A percentile compares a stretch with the other conserved stretches of the same genome.
Conservation (phyloP, 2,113 vertebrate species). For the Heteronetta atricapilla region DNA sequence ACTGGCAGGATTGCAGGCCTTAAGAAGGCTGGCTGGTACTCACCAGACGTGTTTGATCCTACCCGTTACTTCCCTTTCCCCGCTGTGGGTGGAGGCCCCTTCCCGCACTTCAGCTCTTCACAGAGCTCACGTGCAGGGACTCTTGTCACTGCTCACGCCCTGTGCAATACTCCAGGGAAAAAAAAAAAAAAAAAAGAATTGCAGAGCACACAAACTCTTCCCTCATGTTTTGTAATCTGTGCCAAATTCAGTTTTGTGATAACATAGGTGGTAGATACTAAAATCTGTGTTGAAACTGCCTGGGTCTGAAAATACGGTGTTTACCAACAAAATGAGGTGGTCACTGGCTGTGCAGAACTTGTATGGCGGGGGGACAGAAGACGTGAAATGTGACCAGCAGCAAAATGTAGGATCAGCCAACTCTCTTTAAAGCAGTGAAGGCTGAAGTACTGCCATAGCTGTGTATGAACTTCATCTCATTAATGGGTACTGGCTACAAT, state of each 20-base stretch:
- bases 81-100: neutral
- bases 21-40: neutral
- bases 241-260: neutral
- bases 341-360: neutral
- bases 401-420: neutral
- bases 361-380: neutral
- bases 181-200: neutral
- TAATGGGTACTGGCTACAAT: neutral
- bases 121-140: neutral
- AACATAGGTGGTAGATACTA: neutral
- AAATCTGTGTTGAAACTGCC: neutral
- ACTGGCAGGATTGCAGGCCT: neutral
- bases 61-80: neutral
- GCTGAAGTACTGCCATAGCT: neutral
- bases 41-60: neutral
- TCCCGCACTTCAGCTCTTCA: neutral
- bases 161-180: neutral
- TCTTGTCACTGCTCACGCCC: neutral
- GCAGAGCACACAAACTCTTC: neutral
- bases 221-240: neutral
- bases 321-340: neutral
- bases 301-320: neutral
- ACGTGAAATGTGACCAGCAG: neutral
- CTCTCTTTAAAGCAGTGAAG: neutral
- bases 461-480: neutral